Base-by-base conservation (phyloP, 2,888 invertebrate genomes). In the Eulithis prunata region DNA sequence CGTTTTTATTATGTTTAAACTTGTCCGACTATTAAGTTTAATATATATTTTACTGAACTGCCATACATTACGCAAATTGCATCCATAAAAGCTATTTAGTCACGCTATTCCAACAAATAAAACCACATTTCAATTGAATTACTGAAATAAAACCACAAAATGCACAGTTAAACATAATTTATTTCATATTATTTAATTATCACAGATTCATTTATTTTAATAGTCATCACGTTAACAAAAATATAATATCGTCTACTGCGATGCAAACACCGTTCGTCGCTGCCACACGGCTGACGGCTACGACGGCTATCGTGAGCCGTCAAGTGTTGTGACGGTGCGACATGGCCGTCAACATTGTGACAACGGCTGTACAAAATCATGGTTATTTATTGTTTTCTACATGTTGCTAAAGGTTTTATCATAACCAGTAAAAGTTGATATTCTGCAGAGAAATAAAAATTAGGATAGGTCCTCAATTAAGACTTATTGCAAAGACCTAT, bases 151-250 rank as follows among this genome's bases (percentile, higher is more conserved):
- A 82, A 83, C 76, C 69, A 71, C 66, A 66, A 59, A 70, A 66
- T 81, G 72, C 92, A 92, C 92, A 93, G 87, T 92, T 92, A 93
- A 92, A 91, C 93, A 93, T 93, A 92, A 91, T 91, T 92, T 92
- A 92, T 90, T 91, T 91, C 86, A 90, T 91, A 90, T 90, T 92
- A 91, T 89, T 87, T 90, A 91, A 91, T 88, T 93, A 92, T 92
- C 93, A 93, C 93, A 93, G 93, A 93, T 92, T 81, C 90, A 88
- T 91, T 92, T 91, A 91, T 91, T 89, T 91, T 90, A 90, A 90
- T 91, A 91, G 87, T 91, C 90, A 90, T 91, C 90, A 90, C 90
- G 79, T 90, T 91, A 92, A 91, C 91, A 91, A 92, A 92, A 92
- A 92, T 92, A 91, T 89, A 90, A 68, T 75, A 91, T 88, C 90